These are phyloP conservation scores for Rhizomys pruinosus DNA, from an alignment of 2,113 vertebrate species.

Conservation along the genomic window DNA sequence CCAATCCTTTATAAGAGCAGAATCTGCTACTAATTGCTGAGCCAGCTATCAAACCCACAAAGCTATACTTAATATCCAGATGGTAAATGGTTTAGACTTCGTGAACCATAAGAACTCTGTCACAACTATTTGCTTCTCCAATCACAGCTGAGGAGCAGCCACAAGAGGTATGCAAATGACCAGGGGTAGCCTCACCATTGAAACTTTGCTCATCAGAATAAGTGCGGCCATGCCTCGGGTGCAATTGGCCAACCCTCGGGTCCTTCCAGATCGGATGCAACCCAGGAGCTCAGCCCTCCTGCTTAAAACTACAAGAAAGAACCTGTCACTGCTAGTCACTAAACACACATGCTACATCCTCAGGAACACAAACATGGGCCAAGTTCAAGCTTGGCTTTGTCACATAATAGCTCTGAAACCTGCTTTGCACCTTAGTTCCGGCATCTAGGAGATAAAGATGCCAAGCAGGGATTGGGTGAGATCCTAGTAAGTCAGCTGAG, in stretches of 20 bases:
- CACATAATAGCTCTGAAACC: background rate
- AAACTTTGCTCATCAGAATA: background rate
- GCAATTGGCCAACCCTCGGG: accelerated
- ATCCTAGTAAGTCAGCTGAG: background rate
- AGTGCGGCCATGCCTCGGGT: background rate
- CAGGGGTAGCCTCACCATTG: background rate
- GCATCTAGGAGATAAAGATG: background rate
- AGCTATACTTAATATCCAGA: background rate
- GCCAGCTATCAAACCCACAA: background rate
- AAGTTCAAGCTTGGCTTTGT: background rate
- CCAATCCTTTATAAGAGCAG: background rate
- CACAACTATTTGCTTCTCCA: background rate
- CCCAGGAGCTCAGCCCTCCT: background rate
- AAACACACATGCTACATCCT: background rate
- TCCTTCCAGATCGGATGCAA: background rate
- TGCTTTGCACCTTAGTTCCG: background rate
- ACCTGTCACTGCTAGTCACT: background rate
- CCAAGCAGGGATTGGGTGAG: background rate
- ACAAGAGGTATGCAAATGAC: background rate
- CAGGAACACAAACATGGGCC: background rate
- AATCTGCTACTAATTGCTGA: background rate
- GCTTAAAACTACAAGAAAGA: background rate
- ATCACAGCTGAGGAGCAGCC: background rate
- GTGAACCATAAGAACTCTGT: background rate
- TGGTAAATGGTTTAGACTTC: background rate